These are phyloP conservation scores for Helarctos malayanus DNA, from an alignment of 2,797 vertebrate genomes.

Conservation along the genomic window DNA sequence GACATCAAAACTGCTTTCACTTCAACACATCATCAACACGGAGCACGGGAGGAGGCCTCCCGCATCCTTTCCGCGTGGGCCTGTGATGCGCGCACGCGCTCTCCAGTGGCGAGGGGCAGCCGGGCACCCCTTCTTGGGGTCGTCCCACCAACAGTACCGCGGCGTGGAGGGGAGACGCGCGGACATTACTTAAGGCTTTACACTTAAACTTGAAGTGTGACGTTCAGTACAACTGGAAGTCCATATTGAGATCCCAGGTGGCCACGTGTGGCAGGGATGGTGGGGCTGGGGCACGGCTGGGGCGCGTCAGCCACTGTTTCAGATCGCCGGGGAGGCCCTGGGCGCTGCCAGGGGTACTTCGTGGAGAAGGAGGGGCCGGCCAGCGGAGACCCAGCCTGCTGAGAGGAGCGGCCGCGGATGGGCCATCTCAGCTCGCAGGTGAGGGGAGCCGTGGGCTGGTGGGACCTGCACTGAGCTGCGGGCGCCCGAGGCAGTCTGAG, in stretches of 20 bases:
- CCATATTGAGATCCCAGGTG: accelerated
- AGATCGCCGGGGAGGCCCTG: not conserved
- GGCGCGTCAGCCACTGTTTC: not conserved
- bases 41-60: not conserved
- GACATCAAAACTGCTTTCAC: too few relatives aligned
- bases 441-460: not conserved
- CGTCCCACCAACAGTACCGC: accelerated
- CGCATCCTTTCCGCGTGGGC: not conserved
- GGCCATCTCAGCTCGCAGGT: not conserved
- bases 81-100: not conserved
- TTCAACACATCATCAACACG: too few relatives aligned
- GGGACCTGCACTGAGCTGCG: not conserved
- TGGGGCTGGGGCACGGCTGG: accelerated
- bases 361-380: not conserved
- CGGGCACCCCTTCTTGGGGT: not conserved
- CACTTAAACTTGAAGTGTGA: not conserved
- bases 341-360: accelerated
- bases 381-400: not conserved
- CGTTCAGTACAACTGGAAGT: not conserved
- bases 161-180: not conserved
- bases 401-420: not conserved
- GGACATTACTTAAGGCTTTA: accelerated
- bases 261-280: too few relatives aligned
- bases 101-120: not conserved
- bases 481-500: not conserved